Evolutionary conservation across 2,888 invertebrate genomes (phyloP), one percentile per base, ranked within the genome.

Genomic region (Mythimna albipuncta): DNA sequence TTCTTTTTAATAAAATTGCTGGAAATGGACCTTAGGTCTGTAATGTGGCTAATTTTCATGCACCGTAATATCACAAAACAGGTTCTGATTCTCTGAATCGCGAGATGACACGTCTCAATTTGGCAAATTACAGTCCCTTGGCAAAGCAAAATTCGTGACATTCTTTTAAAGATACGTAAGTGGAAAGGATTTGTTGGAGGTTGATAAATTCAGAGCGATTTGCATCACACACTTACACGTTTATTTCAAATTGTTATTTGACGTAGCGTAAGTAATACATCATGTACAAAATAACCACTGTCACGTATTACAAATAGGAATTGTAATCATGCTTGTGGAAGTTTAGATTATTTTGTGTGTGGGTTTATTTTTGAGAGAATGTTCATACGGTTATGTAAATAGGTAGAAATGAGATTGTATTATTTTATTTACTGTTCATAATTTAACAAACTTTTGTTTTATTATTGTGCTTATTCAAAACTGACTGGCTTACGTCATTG

Each of bases 51-150:
- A 71, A 80, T 80, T 79, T 79, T 59, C 72, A 75, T 72, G 64
- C 72, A 63, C 41, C 59, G 61, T 69, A 35, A 69, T 73, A 65
- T 72, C 44, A 57, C 61, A 70, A 65, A 64, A 79, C 69, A 72
- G 61, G 44, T 57, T 67, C 66, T 71, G 74, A 75, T 70, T 72
- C 64, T 41, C 55, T 19, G 64, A 69, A 77, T 64, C 21, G 52
- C 55, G 68, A 59, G 44, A 62, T 61, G 59, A 81, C 75, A 81
- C 74, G 79, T 77, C 79, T 81, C 83, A 84, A 85, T 88, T 87
- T 87, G 71, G 69, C 72, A 79, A 88, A 88, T 85, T 82, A 82
- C 72, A 79, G 70, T 64, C 76, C 75, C 68, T 77, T 81, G 57
- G 44, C 59, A 79, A 54, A 64, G 66, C 57, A 64, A 21, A 77